A percentile compares a stretch with the other conserved stretches of the same genome.
Evolutionary conservation across 35 echinoderm and acorn worm species (phyloP).

Genomic region (Patiria miniata): DNA sequence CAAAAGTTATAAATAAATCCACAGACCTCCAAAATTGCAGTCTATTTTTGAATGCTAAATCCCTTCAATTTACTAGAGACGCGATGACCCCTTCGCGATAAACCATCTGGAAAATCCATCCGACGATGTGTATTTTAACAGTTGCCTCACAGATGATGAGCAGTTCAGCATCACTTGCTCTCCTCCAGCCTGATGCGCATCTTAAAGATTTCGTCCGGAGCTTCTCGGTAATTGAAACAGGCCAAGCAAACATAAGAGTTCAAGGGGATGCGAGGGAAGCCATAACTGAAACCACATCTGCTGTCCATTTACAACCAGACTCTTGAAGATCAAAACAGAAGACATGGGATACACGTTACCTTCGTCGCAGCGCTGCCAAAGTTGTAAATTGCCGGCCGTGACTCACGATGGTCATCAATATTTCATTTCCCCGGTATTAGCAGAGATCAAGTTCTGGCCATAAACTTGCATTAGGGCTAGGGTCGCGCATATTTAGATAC

Average conservation of each 20-base stretch:
- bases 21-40: too few species aligned
- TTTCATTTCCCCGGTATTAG: not conserved
- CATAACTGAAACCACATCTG: not conserved
- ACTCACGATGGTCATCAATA: not conserved
- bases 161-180: not conserved
- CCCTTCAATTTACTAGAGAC: too few species aligned
- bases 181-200: not conserved
- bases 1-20: too few species aligned
- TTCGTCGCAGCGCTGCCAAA: not conserved
- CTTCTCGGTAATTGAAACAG: conserved; percentile 4
- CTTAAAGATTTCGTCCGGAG: not conserved
- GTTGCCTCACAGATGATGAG: not conserved
- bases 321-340: not conserved
- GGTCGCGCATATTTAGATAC: too few species aligned
- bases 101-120: conserved; percentile 19
- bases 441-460: not conserved
- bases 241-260: not conserved
- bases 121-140: not conserved
- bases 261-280: not conserved
- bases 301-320: not conserved
- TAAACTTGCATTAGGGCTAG: not conserved
- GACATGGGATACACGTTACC: not conserved
- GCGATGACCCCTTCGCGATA: not conserved
- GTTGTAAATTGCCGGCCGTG: not conserved
- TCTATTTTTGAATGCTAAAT: too few species aligned